Percentiles rank a stretch among this genome's conserved stretches.
Evolutionary conservation across 2,113 vertebrate genomes (phyloP).

Genomic region (Bettongia penicillata): DNA sequence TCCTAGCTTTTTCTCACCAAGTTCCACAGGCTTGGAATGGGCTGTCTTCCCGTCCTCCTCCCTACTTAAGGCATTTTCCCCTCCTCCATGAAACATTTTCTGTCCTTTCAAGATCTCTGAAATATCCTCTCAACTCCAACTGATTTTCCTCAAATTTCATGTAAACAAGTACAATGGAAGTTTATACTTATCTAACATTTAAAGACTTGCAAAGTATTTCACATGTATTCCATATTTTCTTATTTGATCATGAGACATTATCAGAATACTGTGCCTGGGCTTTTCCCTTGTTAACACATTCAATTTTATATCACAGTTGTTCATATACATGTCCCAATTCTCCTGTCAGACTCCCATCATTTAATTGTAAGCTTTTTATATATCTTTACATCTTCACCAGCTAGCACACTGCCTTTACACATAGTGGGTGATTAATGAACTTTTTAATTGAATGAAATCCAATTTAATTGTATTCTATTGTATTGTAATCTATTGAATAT

Average conservation of each 20-base stretch:
- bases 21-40: not conserved
- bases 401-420: not conserved
- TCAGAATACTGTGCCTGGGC: not conserved
- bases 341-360: not conserved
- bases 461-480: not conserved
- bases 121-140: not conserved
- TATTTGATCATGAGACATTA: not conserved
- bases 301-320: not conserved
- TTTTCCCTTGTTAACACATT: not conserved
- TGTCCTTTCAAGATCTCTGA: not conserved
- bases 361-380: not conserved
- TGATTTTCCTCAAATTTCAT: not conserved
- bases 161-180: not conserved
- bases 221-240: not conserved
- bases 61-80: not conserved
- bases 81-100: not conserved
- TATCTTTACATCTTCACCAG: not conserved
- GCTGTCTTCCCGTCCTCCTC: not conserved
- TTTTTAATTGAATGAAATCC: not conserved
- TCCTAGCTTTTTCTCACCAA: not conserved
- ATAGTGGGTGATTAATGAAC: not conserved
- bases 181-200: not conserved
- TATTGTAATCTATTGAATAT: not conserved
- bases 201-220: not conserved
- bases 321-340: not conserved